Percentiles rank a stretch among this genome's conserved stretches.
Conservation (phyloP, 2,888 invertebrate species). For the Liopterus haemorrhoidalis region DNA sequence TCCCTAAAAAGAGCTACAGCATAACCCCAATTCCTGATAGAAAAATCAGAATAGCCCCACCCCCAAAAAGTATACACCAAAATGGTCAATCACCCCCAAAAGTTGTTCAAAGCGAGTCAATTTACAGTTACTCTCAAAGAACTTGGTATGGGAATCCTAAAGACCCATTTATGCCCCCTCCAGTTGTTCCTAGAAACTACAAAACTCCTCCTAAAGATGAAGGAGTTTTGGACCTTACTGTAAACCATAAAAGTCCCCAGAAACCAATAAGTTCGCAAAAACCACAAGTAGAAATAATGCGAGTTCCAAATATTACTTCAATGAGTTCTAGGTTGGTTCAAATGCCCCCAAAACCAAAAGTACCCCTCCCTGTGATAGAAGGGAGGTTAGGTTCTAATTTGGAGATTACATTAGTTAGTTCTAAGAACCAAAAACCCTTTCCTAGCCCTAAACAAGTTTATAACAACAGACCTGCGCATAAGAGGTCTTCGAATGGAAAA, state of each 20-base stretch:
- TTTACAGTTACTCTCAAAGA: slow-evolving; percentile 58
- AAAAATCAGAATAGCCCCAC: slow-evolving; percentile 8
- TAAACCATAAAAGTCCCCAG: slow-evolving; percentile 42
- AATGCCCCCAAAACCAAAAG: slow-evolving; percentile 33
- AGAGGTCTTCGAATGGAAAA: slow-evolving; percentile 52
- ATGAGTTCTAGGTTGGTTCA: slow-evolving; percentile 4
- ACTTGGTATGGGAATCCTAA: slow-evolving; percentile 69
- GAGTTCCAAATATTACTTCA: slow-evolving; percentile 47
- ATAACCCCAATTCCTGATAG: slow-evolving; percentile 3
- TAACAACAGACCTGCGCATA: slow-evolving; percentile 43
- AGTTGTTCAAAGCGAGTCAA: slow-evolving; percentile 59
- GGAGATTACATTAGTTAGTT: slow-evolving; percentile 61
- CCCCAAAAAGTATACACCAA: slow-evolving; percentile 34
- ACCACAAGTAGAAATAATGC: slow-evolving; percentile 55
- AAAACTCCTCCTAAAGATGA: slow-evolving; percentile 40
- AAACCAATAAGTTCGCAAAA: slow-evolving; percentile 40
- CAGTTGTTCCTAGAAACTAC: slow-evolving; percentile 40
- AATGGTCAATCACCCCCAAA: slow-evolving; percentile 47
- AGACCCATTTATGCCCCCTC: slow-evolving; percentile 56
- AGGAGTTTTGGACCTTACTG: slow-evolving; percentile 62
- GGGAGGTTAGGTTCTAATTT: slow-evolving; percentile 56
- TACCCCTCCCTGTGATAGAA: slow-evolving; percentile 37
- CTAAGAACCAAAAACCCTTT: slow-evolving; percentile 20
- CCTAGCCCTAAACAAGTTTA: slow-evolving; percentile 6
- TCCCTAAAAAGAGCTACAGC: slow-evolving; percentile 16